Base-by-base conservation (phyloP, 2,797 vertebrate species). In the Columba guinea region DNA sequence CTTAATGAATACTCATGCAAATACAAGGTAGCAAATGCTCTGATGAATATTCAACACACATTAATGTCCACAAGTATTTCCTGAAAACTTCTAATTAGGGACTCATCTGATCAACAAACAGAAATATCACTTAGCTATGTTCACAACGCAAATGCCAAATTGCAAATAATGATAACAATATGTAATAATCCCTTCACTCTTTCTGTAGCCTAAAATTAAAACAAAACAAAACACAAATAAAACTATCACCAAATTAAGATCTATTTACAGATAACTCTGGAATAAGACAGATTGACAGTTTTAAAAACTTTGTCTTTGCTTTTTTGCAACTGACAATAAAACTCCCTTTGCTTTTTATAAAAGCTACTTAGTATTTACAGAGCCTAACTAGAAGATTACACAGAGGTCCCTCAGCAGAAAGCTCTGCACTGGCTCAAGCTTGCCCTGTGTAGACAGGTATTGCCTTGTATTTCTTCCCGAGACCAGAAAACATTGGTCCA, bases 21-120 rank as follows among this genome's bases (percentile, higher is more conserved):
- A 87, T 26, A 83, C 13, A 85, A 6, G 46, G 51, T n/a, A 14
- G 34, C 9, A 63, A 80, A 55, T 59, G 78, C 23, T 26, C 23
- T 46, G 10, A 91, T 86, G 84, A 95, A 93, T 77, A 93, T 79
- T 59, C 52, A 96, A 62, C 27, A 49, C 34, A 78, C 10, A 64
- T 28, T 22, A 82, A 93, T 41, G 49, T 55, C 88, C 85, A 83
- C 32, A 87, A 70, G 49, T n/a, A 62, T 83, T 81, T 94, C 92
- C 75, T 83, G 49, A 84, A 90, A 83, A 93, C 64, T 89, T 87
- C 82, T 87, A 85, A 74, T 92, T 79, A 79, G 63, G 21, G 17
- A 70, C 52, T 90, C 52, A 70, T 73, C 70, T 77, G 92, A 24
- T 78, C 46, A 81, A 90, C 58, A 44, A 79, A 44, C 30, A 87